phyloP scores from a whole-genome alignment of 2,113 vertebrate genomes.

The Ceuthmochares aereus region DNA sequence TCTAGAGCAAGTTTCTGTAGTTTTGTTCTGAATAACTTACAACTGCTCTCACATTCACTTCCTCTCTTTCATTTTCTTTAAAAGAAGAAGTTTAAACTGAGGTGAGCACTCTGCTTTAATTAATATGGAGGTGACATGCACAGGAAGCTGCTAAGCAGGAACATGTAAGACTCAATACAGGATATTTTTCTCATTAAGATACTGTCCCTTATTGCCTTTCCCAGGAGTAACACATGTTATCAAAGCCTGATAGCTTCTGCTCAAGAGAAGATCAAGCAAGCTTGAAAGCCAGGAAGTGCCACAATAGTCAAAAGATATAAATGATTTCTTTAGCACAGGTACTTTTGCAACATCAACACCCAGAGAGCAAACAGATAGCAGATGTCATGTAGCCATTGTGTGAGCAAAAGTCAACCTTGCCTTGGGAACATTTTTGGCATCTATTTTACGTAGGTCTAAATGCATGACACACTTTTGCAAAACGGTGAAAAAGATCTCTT shows the following conservation, averaged over 20 bases:
- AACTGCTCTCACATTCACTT: conserved; percentile 12
- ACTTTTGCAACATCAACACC: neutral
- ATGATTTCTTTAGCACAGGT: neutral
- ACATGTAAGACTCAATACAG: neutral
- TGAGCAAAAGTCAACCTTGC: neutral
- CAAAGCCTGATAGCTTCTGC: conserved; percentile 1
- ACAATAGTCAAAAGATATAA: neutral
- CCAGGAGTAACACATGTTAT: neutral
- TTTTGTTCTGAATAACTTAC: conserved; percentile 46
- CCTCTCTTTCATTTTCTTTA: conserved; percentile 8
- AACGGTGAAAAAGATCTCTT: neutral
- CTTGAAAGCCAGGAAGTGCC: neutral
- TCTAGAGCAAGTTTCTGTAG: conserved; percentile 34
- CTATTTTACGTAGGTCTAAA: neutral
- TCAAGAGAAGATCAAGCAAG: neutral
- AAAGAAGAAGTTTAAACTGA: conserved; percentile 50
- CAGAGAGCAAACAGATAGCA: neutral
- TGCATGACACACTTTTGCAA: neutral
- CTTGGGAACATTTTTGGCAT: neutral
- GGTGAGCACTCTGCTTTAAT: neutral
- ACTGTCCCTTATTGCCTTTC: neutral
- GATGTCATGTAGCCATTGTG: neutral
- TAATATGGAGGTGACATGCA: conserved; percentile 22
- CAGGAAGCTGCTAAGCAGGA: neutral
- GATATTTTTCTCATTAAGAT: neutral